phyloP scores from a whole-genome alignment of 2,797 vertebrate species.

The Chromobotia macracanthus region DNA sequence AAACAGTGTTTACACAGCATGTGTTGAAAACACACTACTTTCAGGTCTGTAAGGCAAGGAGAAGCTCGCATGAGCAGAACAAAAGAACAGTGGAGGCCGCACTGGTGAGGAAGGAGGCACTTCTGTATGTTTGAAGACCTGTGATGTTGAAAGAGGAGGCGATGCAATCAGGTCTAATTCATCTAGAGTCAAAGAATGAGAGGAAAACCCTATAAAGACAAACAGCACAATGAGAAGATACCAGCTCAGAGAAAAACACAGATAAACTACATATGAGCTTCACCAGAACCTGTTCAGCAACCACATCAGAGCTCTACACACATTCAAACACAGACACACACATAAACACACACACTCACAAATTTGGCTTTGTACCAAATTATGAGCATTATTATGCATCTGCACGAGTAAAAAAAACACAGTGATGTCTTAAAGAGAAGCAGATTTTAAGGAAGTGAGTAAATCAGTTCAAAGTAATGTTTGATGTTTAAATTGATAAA shows the following conservation, averaged over 20 bases:
- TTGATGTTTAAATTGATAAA: too few relatives aligned
- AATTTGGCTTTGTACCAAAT: neutral
- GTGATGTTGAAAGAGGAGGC: constrained; percentile 55
- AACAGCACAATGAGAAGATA: constrained; percentile 55
- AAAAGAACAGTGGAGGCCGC: constrained; percentile 10
- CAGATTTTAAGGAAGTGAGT: too few relatives aligned
- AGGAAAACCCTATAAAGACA: constrained; percentile 32
- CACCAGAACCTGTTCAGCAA: constrained; percentile 24
- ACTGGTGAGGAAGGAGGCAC: constrained; percentile 29
- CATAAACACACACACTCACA: too few relatives aligned
- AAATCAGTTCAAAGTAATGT: too few relatives aligned
- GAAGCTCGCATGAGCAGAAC: constrained; percentile 14
- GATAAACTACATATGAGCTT: constrained; percentile 46
- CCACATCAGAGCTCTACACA: neutral
- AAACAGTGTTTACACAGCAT: neutral
- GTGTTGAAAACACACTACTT: neutral
- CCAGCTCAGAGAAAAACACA: constrained; percentile 34
- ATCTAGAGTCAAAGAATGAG: constrained; percentile 28
- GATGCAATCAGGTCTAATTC: constrained; percentile 53
- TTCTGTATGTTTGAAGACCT: constrained; percentile 45
- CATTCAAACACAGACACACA: neutral
- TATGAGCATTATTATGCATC: neutral
- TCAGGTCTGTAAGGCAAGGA: constrained; percentile 10
- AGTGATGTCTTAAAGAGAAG: too few relatives aligned
- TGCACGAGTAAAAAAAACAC: too few relatives aligned